Evolutionary conservation across 2,888 invertebrate species (phyloP), one percentile per base, ranked within the genome.

Genomic region (Yponomeuta evonymella): DNA sequence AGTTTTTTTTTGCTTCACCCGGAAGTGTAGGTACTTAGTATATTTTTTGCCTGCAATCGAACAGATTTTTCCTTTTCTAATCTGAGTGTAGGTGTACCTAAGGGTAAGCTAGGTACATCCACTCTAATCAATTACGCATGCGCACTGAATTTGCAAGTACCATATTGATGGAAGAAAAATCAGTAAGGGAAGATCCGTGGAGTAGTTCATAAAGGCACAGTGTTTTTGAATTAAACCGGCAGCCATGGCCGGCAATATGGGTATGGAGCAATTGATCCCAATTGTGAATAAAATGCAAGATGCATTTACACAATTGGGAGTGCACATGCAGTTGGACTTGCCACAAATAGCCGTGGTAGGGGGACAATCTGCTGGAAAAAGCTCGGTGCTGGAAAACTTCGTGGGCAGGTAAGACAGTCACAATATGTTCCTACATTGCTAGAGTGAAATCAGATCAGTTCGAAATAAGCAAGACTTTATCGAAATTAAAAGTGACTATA

Each of bases 341-440:
- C 99, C 99, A 78, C 99, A 99, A 94, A 99, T 99, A 85, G 99
- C 99, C 76, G 99, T 99, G 74, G 99, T 99, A 83, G 99, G 99
- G 88, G 99, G 99, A 81, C 99, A 99, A 92, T 98, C 98, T 85
- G 99, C 99, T 81, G 99, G 99, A 82, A 99, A 99, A 93, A 99
- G 99, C 92, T 99, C 99, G 71, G 99, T 99, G 73, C 94, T 99
- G 85, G 99, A 99, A 94, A 99, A 99, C 94, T 99, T 99, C 88
- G 99, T 99, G 77, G 99, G 99, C 92, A 97, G 97, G 98, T 98
- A 93, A 94, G 95, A 73, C 72, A 66, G 72, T 73, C 73, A 69
- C n/a, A 63, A 66, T 66, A 48, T 68, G n/a, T 36, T 43, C 15
- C 51, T 70, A 11, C 43, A 23, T 36, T 23, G 36, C 48, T 51